Conservation (phyloP, 2,113 vertebrate species). For the Pseudorasbora parva region DNA sequence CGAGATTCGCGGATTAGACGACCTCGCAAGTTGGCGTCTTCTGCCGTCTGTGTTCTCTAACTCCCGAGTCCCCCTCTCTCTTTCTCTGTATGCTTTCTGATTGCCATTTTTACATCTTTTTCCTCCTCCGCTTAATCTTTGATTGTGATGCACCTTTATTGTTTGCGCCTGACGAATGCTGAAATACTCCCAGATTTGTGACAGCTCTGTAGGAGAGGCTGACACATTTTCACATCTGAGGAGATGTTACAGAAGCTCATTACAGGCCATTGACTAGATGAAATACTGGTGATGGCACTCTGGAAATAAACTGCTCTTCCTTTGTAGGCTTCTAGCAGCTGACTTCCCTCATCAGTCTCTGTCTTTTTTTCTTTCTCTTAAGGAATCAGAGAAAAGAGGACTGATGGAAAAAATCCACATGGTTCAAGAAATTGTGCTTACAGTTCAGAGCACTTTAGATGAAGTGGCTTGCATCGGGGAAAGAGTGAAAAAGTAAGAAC, state of each 20-base stretch:
- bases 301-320: constrained; percentile 71
- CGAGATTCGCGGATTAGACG: constrained; percentile 60
- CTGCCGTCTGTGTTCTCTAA: constrained; percentile 49
- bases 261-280: constrained; percentile 76
- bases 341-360: constrained; percentile 70
- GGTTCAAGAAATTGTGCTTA: constrained; percentile 94
- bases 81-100: constrained; percentile 65
- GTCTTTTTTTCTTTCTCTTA: constrained; percentile 54
- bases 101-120: constrained; percentile 77
- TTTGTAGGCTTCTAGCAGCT: constrained; percentile 67
- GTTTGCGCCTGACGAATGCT: constrained; percentile 70
- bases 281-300: constrained; percentile 72
- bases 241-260: constrained; percentile 73
- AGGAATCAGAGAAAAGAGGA: constrained; percentile 93
- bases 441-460: constrained; percentile 88
- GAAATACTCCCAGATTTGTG: constrained; percentile 69
- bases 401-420: constrained; percentile 95
- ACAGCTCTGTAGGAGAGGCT: constrained; percentile 63
- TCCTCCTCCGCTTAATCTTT: constrained; percentile 72
- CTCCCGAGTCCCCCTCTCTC: constrained; percentile 46
- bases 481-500: constrained; percentile 93
- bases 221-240: constrained; percentile 71
- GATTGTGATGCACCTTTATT: constrained; percentile 75
- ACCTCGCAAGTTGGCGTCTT: constrained; percentile 52
- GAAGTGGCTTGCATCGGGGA: constrained; percentile 91